These are phyloP conservation scores for Caenorhabditis inopinata DNA, from an alignment of 1,140 invertebrate species.

Conservation along the genomic window DNA sequence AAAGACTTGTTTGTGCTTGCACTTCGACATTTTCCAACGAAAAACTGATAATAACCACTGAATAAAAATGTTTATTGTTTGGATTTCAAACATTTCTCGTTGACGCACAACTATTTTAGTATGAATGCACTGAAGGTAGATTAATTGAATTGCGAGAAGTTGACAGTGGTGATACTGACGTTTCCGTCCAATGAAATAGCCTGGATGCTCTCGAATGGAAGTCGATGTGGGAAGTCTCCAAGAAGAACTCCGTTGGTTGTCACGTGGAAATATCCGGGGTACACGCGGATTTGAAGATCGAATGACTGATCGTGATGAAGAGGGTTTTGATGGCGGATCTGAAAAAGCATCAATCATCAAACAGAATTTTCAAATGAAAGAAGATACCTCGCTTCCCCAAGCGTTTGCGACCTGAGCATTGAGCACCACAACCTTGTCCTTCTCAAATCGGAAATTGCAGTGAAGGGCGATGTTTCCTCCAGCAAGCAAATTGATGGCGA, in stretches of 20 bases:
- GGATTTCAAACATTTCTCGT: too few relatives aligned
- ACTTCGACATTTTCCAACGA: too few relatives aligned
- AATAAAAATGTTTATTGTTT: too few relatives aligned
- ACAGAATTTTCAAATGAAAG: too few relatives aligned
- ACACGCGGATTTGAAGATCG: slow-evolving; percentile 18
- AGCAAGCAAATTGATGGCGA: background rate
- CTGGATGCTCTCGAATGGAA: slow-evolving; percentile 1
- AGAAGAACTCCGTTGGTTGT: slow-evolving; percentile 26
- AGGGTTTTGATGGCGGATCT: slow-evolving; percentile 13
- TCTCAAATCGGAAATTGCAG: slow-evolving; percentile 1
- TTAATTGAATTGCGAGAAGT: slow-evolving; percentile 22
- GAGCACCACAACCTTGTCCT: background rate
- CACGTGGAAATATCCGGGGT: slow-evolving; percentile 11
- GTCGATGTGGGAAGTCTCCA: slow-evolving; percentile 16
- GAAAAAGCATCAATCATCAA: background rate
- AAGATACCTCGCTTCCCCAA: slow-evolving; percentile 17
- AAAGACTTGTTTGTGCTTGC: too few relatives aligned
- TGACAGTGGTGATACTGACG: background rate
- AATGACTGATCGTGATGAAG: slow-evolving; percentile 17
- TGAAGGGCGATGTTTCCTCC: slow-evolving; percentile 30
- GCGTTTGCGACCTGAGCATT: slow-evolving; percentile 1
- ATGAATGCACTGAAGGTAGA: too few relatives aligned
- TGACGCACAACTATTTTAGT: too few relatives aligned
- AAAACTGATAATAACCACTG: too few relatives aligned
- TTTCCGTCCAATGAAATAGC: background rate